Evolutionary conservation across 2,888 invertebrate genomes (phyloP).

Genomic region (Xanthostigma xanthostigma): DNA sequence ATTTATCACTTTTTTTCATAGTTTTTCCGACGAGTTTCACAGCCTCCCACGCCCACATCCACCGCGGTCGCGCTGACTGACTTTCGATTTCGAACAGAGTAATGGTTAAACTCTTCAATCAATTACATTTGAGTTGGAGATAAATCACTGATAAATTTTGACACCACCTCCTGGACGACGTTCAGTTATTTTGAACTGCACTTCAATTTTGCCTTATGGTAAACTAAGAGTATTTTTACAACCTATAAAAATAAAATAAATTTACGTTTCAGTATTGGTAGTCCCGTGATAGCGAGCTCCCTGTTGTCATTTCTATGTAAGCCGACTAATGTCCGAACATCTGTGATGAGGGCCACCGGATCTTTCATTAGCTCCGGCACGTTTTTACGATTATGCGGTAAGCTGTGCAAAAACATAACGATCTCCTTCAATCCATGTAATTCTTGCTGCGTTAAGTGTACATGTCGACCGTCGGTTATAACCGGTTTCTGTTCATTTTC

Average conservation of each 20-base stretch:
- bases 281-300: constrained; percentile 68
- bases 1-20: too few species aligned
- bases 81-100: too few species aligned
- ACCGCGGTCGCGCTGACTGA: too few species aligned
- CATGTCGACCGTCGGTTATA: constrained; percentile 38
- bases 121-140: too few species aligned
- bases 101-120: too few species aligned
- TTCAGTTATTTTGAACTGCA: neutral
- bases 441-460: constrained; percentile 67
- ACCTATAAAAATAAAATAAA: neutral
- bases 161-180: too few species aligned
- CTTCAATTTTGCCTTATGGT: neutral
- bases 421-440: constrained; percentile 74
- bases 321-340: constrained; percentile 77
- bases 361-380: constrained; percentile 83
- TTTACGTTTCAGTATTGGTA: constrained; percentile 47
- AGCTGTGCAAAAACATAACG: constrained; percentile 77
- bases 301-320: constrained; percentile 78
- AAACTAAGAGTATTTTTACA: neutral
- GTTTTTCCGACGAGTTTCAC: too few species aligned
- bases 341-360: constrained; percentile 77
- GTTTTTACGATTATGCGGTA: constrained; percentile 79
- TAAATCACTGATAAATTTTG: too few species aligned
- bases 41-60: too few species aligned
- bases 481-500: constrained; percentile 18